Evolutionary conservation across 2,113 vertebrate species (phyloP).

Genomic region (Brachyistius frenatus): DNA sequence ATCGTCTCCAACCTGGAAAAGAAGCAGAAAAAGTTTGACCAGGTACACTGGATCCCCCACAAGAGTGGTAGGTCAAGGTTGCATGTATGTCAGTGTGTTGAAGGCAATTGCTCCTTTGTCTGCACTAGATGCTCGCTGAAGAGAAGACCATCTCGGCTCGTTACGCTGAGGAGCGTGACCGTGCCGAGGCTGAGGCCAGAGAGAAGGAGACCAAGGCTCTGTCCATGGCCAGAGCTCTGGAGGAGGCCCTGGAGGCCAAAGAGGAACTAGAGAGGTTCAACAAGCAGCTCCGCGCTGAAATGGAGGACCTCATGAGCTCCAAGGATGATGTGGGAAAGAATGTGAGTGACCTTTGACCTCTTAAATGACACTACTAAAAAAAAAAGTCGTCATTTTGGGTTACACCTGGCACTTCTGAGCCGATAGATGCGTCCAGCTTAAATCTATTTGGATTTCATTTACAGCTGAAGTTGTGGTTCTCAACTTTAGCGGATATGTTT

Average conservation of each 20-base stretch:
- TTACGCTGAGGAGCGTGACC: constrained; percentile 94
- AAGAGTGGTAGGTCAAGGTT: not conserved
- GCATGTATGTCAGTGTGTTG: not conserved
- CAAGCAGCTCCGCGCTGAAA: constrained; percentile 95
- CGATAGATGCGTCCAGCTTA: not conserved
- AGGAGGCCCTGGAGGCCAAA: constrained; percentile 94
- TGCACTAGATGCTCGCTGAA: constrained; percentile 92
- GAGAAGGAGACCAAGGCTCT: constrained; percentile 98
- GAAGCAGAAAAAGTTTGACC: constrained; percentile 99
- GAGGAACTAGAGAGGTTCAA: constrained; percentile 96
- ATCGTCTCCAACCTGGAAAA: constrained; percentile 97
- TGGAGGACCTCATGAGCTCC: constrained; percentile 98
- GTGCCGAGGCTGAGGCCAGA: constrained; percentile 94
- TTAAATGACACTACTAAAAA: not conserved
- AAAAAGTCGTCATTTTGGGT: not conserved
- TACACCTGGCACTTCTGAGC: not conserved
- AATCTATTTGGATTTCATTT: not conserved
- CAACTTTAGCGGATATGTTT: no score
- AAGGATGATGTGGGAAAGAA: constrained; percentile 99
- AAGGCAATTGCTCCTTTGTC: not conserved
- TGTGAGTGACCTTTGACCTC: constrained; percentile 80
- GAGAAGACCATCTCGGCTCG: constrained; percentile 95
- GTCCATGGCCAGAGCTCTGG: constrained; percentile 91
- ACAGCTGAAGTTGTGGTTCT: not conserved
- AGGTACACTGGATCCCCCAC: constrained; percentile 80